Evolutionary conservation across 2,888 invertebrate species (phyloP).

Genomic region (Taenaris catops): DNA sequence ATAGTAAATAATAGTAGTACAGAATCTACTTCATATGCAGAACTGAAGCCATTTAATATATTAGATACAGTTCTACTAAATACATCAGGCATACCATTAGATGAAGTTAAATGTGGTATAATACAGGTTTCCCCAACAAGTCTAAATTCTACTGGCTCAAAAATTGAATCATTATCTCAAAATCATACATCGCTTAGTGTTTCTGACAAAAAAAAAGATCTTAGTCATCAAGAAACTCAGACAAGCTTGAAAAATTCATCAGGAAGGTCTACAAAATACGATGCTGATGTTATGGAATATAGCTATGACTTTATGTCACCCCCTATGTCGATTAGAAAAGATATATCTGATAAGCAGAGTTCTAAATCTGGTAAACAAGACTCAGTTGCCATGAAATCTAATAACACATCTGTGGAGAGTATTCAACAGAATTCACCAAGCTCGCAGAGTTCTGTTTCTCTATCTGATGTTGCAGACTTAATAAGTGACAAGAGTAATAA

Average conservation of each 20-base stretch:
- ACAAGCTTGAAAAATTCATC: slow-evolving; percentile 32
- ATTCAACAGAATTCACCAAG: slow-evolving; percentile 49
- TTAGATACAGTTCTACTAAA: slow-evolving; percentile 51
- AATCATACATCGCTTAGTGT: slow-evolving; percentile 35
- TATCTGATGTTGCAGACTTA: slow-evolving; percentile 68
- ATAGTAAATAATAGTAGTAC: slow-evolving; percentile 48
- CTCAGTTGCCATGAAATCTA: slow-evolving; percentile 27
- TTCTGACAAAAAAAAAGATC: slow-evolving; percentile 38
- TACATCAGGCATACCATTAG: slow-evolving; percentile 44
- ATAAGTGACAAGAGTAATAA: slow-evolving; percentile 57
- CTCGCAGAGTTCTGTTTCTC: slow-evolving; percentile 59
- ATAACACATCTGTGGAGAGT: slow-evolving; percentile 34
- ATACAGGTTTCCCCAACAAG: slow-evolving; percentile 15
- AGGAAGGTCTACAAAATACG: slow-evolving; percentile 39
- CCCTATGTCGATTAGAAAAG: slow-evolving; percentile 33
- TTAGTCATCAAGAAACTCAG: slow-evolving; percentile 29
- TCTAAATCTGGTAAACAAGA: slow-evolving; percentile 10
- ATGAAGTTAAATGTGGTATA: slow-evolving; percentile 29
- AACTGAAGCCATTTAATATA: slow-evolving; percentile 55
- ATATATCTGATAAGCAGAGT: slow-evolving; percentile 28
- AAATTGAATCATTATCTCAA: slow-evolving; percentile 35
- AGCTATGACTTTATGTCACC: slow-evolving; percentile 62
- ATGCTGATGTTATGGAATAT: slow-evolving; percentile 51
- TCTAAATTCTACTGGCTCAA: slow-evolving; percentile 25
- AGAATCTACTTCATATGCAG: slow-evolving; percentile 65